These are phyloP conservation scores for Drosophila gaucha DNA, from an alignment of 2,888 invertebrate species.

Conservation along the genomic window DNA sequence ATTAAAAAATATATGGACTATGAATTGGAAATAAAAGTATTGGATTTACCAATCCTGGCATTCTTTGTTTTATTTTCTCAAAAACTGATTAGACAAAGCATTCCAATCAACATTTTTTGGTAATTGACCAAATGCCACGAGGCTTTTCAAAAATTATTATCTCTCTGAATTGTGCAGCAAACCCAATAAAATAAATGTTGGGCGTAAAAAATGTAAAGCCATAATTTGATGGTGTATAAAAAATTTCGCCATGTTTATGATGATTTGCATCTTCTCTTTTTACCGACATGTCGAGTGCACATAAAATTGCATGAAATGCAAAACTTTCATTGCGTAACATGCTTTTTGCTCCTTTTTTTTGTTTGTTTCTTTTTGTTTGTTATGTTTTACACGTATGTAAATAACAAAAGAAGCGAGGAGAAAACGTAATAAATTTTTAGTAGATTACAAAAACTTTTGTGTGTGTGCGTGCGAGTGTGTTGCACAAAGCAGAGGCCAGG, in stretches of 20 bases:
- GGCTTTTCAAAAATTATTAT: slow-evolving; percentile 45
- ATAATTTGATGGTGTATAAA: slow-evolving; percentile 32
- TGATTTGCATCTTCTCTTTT: slow-evolving; percentile 17
- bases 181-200: slow-evolving; percentile 34
- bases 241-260: slow-evolving; percentile 14
- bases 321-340: slow-evolving; percentile 46
- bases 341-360: slow-evolving; percentile 2
- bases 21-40: too few species aligned
- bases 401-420: slow-evolving; percentile 43
- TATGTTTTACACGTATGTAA: slow-evolving; percentile 44
- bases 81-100: slow-evolving; percentile 3
- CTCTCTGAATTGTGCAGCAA: slow-evolving; percentile 40
- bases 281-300: slow-evolving; percentile 10
- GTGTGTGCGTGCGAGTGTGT: slow-evolving; percentile 17
- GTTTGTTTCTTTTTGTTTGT: slow-evolving; percentile 12
- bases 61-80: too few species aligned
- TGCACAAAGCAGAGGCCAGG: slow-evolving; percentile 46
- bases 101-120: slow-evolving; percentile 31
- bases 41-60: too few species aligned
- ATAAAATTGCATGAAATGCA: slow-evolving; percentile 50
- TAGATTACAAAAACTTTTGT: slow-evolving; percentile 62
- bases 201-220: slow-evolving; percentile 29
- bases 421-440: slow-evolving; percentile 71
- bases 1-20: too few species aligned
- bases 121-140: slow-evolving; percentile 5